Evolutionary conservation across 2,888 invertebrate species (phyloP).

Genomic region (Halictus ligatus): DNA sequence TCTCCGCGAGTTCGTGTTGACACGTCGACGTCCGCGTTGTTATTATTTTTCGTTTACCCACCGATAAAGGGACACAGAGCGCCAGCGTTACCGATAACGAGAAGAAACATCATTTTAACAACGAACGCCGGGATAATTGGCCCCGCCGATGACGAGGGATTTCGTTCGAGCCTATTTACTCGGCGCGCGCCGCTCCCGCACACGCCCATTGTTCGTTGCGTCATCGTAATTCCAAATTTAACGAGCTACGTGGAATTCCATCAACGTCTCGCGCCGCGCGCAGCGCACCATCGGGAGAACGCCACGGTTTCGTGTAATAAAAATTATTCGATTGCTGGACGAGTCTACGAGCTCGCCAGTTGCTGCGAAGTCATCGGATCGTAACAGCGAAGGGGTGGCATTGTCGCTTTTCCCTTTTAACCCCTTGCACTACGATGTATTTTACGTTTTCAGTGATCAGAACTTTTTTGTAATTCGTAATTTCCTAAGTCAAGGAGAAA

Average conservation of each 20-base stretch:
- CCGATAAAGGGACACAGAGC: neutral
- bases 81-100: neutral
- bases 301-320: neutral
- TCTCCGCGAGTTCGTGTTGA: neutral
- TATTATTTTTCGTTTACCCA: slow-evolving; percentile 27
- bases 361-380: neutral
- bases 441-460: too few relatives aligned
- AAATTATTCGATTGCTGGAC: neutral
- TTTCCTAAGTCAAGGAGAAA: too few relatives aligned
- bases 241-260: neutral
- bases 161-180: slow-evolving; percentile 8
- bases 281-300: neutral
- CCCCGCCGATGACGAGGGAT: slow-evolving; percentile 1
- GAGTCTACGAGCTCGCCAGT: neutral
- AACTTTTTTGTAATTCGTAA: too few relatives aligned
- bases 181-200: neutral
- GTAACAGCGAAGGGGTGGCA: too few relatives aligned
- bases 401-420: too few relatives aligned
- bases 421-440: too few relatives aligned
- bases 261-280: neutral
- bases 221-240: slow-evolving; percentile 4
- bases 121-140: slow-evolving; percentile 14
- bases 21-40: neutral
- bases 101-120: slow-evolving; percentile 19
- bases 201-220: neutral